These are phyloP conservation scores for Chloroclystis v-ata DNA, from an alignment of 2,888 invertebrate genomes.

Conservation along the genomic window DNA sequence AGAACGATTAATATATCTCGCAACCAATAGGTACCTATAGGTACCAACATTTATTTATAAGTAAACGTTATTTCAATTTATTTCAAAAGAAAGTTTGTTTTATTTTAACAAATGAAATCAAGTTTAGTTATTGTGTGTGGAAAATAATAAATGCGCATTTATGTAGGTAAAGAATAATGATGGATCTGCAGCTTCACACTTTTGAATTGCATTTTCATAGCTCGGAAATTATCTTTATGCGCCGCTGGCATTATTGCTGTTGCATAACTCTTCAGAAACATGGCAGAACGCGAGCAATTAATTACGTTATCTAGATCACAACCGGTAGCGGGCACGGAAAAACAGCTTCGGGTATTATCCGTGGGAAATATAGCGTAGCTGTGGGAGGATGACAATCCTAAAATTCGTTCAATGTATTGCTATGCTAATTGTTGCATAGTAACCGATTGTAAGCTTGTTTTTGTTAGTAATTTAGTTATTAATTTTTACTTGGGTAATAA, in stretches of 20 bases:
- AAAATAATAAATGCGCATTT: not conserved
- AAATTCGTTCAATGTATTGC: slow-evolving; percentile 48
- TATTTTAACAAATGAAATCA: no score
- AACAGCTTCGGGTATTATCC: slow-evolving; percentile 31
- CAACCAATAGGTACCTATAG: no score
- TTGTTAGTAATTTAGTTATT: slow-evolving; percentile 1
- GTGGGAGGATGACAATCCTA: slow-evolving; percentile 37
- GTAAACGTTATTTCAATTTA: no score
- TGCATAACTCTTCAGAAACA: slow-evolving; percentile 25
- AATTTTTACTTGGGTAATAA: not conserved
- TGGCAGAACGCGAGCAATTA: slow-evolving; percentile 29
- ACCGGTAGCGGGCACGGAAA: slow-evolving; percentile 32
- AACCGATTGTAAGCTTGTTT: slow-evolving; percentile 19
- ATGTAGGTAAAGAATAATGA: not conserved
- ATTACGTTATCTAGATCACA: slow-evolving; percentile 32
- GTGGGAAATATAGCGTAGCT: slow-evolving; percentile 46
- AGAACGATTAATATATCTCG: no score
- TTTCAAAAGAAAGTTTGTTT: no score
- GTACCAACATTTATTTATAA: no score
- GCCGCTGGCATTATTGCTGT: slow-evolving; percentile 18
- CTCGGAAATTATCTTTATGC: slow-evolving; percentile 21
- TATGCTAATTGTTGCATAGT: slow-evolving; percentile 71
- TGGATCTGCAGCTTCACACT: slow-evolving; percentile 12
- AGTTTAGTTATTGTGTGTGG: no score
- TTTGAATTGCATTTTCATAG: slow-evolving; percentile 15